Conservation (phyloP, 2,888 invertebrate genomes). For the Hecatera dysodea region DNA sequence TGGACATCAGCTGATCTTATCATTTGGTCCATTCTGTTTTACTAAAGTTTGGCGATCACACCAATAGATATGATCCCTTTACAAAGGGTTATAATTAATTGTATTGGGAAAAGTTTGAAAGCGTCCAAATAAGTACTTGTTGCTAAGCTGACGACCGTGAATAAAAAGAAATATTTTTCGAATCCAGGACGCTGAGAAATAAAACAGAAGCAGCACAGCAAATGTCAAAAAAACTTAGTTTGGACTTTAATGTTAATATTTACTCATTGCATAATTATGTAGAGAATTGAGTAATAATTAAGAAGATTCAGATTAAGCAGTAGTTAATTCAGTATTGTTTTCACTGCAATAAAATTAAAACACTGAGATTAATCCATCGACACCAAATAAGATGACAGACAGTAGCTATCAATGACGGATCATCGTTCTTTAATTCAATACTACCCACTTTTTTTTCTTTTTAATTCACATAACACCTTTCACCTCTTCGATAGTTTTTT, state of each 20-base stretch:
- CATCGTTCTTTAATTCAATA: constrained; percentile 25
- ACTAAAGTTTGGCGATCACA: neutral
- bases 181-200: neutral
- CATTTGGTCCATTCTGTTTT: neutral
- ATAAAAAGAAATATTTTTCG: neutral
- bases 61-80: neutral
- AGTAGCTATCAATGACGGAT: constrained; percentile 19
- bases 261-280: too few relatives aligned
- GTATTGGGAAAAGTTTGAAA: neutral
- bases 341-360: neutral
- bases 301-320: neutral
- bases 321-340: neutral
- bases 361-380: constrained; percentile 10
- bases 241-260: too few relatives aligned
- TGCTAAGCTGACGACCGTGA: too few relatives aligned
- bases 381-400: constrained; percentile 16
- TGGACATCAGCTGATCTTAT: constrained; percentile 11
- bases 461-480: constrained; percentile 9
- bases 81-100: neutral
- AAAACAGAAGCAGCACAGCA: too few relatives aligned
- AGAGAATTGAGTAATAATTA: too few relatives aligned
- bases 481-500: neutral
- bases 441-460: neutral
- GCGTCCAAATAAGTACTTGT: neutral
- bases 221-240: too few relatives aligned